phyloP scores from a whole-genome alignment of 2,888 invertebrate genomes.

The Idaea aversata region DNA sequence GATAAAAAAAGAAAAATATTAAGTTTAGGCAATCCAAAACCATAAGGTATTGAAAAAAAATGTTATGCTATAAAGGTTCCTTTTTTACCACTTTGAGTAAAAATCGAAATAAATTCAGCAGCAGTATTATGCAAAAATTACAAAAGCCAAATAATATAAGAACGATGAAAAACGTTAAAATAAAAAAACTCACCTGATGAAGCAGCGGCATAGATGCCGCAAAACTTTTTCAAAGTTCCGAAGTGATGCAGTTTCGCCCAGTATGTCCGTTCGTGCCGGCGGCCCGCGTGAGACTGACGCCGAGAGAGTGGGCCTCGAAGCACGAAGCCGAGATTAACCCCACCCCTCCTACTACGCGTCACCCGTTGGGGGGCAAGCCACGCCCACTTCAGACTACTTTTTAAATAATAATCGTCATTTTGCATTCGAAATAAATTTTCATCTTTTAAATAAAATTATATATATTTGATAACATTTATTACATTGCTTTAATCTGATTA shows the following conservation, averaged over 20 bases:
- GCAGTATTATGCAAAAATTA: background rate
- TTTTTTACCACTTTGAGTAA: too few species aligned
- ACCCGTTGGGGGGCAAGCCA: constrained; percentile 29
- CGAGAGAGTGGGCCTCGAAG: constrained; percentile 41
- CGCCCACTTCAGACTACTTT: constrained; percentile 36
- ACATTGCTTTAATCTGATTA: too few species aligned
- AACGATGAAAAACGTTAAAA: constrained; percentile 6
- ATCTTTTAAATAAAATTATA: too few species aligned
- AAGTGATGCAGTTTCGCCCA: constrained; percentile 41
- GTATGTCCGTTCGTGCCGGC: constrained; percentile 48
- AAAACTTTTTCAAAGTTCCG: constrained; percentile 48
- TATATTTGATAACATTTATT: too few species aligned
- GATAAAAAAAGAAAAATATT: constrained; percentile 8
- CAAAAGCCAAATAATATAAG: background rate
- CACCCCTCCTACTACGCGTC: constrained; percentile 40
- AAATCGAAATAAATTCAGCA: background rate
- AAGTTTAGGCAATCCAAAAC: too few species aligned
- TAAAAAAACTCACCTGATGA: constrained; percentile 54
- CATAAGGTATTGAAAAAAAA: background rate
- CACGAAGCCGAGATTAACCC: constrained; percentile 53
- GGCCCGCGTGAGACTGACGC: constrained; percentile 58
- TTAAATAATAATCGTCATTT: background rate
- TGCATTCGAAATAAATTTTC: too few species aligned
- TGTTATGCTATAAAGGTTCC: background rate
- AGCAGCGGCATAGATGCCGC: constrained; percentile 69